A percentile compares a stretch with the other conserved stretches of the same genome.
Evolutionary conservation across 2,797 vertebrate species (phyloP).

Genomic region (Serranus cabrilla): DNA sequence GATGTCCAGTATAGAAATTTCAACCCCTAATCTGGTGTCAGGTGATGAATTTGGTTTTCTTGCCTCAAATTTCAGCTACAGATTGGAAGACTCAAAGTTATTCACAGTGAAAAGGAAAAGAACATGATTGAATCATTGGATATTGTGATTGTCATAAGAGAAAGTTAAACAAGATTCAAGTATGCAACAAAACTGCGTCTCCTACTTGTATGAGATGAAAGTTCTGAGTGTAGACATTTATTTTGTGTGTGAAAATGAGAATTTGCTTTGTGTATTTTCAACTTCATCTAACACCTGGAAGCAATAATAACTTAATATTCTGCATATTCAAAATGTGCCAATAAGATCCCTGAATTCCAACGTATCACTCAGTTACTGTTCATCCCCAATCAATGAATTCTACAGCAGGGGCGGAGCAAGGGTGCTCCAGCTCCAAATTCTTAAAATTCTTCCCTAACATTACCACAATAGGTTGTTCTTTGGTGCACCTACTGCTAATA

Average conservation of each 20-base stretch:
- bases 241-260: too few species aligned
- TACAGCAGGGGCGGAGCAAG: too few species aligned
- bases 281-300: not conserved
- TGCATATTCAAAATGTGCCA: not conserved
- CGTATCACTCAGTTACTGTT: too few species aligned
- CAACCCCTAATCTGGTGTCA: slow-evolving; percentile 75
- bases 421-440: too few species aligned
- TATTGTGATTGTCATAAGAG: not conserved
- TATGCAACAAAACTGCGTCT: not conserved
- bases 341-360: not conserved
- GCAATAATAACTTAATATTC: not conserved
- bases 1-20: slow-evolving; percentile 80
- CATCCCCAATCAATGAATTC: too few species aligned
- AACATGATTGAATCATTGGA: not conserved
- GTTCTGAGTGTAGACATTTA: too few species aligned
- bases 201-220: not conserved
- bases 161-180: not conserved
- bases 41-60: slow-evolving; percentile 36
- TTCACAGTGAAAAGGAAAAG: not conserved
- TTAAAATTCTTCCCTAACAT: too few species aligned
- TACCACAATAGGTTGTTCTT: too few species aligned
- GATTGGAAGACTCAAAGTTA: slow-evolving; percentile 7
- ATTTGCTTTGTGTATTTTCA: not conserved
- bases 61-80: slow-evolving; percentile 74
- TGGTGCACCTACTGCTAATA: too few species aligned